Conservation (phyloP, 2,113 vertebrate species). For the Ophiodon elongatus region DNA sequence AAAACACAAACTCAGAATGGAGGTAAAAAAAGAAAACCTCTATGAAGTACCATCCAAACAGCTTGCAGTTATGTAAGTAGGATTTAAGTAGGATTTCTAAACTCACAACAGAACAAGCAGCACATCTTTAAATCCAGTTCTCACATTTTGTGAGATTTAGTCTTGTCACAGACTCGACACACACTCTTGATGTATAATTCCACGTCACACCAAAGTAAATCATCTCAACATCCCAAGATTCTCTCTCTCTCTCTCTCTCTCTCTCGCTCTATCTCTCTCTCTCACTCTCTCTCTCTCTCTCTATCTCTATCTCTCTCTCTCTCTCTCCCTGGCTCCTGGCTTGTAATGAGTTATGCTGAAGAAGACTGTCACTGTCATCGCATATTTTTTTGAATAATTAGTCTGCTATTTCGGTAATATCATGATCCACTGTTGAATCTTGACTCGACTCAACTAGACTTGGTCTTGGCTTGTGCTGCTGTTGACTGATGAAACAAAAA, state of each 20-base stretch:
- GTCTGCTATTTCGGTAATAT: slow-evolving; percentile 35
- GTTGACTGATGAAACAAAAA: slow-evolving; percentile 3
- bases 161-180: slow-evolving; percentile 49
- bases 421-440: neutral
- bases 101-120: slow-evolving; percentile 49
- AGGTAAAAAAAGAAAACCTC: slow-evolving; percentile 32
- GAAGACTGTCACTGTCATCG: slow-evolving; percentile 33
- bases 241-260: slow-evolving; percentile 7
- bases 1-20: slow-evolving; percentile 14
- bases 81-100: slow-evolving; percentile 55
- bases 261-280: neutral
- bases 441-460: neutral
- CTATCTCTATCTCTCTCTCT: slow-evolving; percentile 7
- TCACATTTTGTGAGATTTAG: slow-evolving; percentile 59
- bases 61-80: slow-evolving; percentile 57
- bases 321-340: slow-evolving; percentile 19
- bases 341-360: slow-evolving; percentile 46
- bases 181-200: slow-evolving; percentile 57
- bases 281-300: slow-evolving; percentile 24
- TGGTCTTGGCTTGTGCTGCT: neutral
- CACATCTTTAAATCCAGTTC: slow-evolving; percentile 52
- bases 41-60: slow-evolving; percentile 40
- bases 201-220: slow-evolving; percentile 60
- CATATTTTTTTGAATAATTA: slow-evolving; percentile 28
- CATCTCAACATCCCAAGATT: slow-evolving; percentile 56